Evolutionary conservation across 2,113 vertebrate genomes (phyloP).

Genomic region (Syngnathoides biaculeatus): DNA sequence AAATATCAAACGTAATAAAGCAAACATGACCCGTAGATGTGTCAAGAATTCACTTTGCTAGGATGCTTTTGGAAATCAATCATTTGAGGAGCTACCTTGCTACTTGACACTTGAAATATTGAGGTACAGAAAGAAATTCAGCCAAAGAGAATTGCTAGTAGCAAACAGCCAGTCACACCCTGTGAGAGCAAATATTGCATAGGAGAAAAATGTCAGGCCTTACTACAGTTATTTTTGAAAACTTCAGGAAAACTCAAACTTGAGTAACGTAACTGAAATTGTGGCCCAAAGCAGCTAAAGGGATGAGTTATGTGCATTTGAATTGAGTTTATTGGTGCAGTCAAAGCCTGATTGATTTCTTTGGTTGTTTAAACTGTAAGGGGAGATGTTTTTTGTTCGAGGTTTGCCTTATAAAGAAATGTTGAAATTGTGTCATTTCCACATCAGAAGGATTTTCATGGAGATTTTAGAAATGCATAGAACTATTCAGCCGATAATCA

Average conservation of each 20-base stretch:
- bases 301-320: not conserved
- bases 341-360: slow-evolving; percentile 16
- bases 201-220: slow-evolving; percentile 51
- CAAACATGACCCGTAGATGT: not conserved
- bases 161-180: slow-evolving; percentile 25
- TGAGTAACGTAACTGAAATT: slow-evolving; percentile 13
- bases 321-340: slow-evolving; percentile 8
- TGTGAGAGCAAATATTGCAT: slow-evolving; percentile 56
- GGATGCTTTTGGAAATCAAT: slow-evolving; percentile 1
- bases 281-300: slow-evolving; percentile 1
- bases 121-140: slow-evolving; percentile 28
- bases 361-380: slow-evolving; percentile 32
- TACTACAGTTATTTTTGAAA: slow-evolving; percentile 29
- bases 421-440: not conserved
- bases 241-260: slow-evolving; percentile 5
- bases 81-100: slow-evolving; percentile 8
- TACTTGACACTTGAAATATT: slow-evolving; percentile 10
- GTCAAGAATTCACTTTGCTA: not conserved
- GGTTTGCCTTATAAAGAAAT: slow-evolving; percentile 4
- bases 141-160: slow-evolving; percentile 17
- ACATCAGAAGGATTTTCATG: slow-evolving; percentile 1
- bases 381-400: slow-evolving; percentile 1
- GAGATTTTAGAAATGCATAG: slow-evolving; percentile 8
- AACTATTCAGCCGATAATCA: slow-evolving; percentile 25
- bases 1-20: not conserved